Base-by-base conservation (phyloP, 1,140 invertebrate species). In the Oncopeltus fasciatus region DNA sequence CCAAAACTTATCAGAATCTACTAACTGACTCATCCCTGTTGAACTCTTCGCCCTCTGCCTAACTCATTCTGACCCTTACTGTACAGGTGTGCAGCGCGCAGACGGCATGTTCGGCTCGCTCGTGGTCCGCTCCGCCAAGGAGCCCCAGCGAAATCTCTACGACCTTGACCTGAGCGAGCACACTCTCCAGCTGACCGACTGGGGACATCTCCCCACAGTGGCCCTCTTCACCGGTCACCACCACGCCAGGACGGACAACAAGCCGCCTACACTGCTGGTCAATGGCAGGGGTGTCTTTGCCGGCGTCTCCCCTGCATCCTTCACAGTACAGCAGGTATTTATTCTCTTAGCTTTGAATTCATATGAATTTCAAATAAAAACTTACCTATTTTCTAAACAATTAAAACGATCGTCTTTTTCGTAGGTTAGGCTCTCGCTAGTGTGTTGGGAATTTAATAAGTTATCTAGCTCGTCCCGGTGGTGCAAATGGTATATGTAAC, bases 81-180 rank as follows among this genome's bases (percentile, higher is more conserved):
- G 12, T 59, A 20, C 75, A 73, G 88, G 88, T 16, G 81, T 88
- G 72, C 90, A 92, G 74, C 72, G 88, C 24, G 82, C 84, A 8
- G 91, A 93, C 68, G 90, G 90, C 0, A 78, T 84, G 0, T 88
- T 86, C 62, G 90, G 90, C 0, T 74, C 85, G 0, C 73, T 92
- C 18, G 81, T 92, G 21, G 80, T 91, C 11, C 73, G 84, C 21
- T 75, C 80, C 58, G 77, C 82, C 0, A 74, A 74, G 44, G 73
- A 74, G 16, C 74, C 76, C 11, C 80, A 87, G 69, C 67, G 70
- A 0, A 66, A 72, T 24, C 71, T 83, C 0, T 87, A 86, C 68
- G 88, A 91, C 67, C 77, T 75, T 64, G 86, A 83, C 71, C 76
- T 86, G 46, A 78, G 81, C 1, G 81, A 85, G 14, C 86, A 91